phyloP scores from a whole-genome alignment of 2,113 vertebrate genomes.

The Semnornis frantzii region DNA sequence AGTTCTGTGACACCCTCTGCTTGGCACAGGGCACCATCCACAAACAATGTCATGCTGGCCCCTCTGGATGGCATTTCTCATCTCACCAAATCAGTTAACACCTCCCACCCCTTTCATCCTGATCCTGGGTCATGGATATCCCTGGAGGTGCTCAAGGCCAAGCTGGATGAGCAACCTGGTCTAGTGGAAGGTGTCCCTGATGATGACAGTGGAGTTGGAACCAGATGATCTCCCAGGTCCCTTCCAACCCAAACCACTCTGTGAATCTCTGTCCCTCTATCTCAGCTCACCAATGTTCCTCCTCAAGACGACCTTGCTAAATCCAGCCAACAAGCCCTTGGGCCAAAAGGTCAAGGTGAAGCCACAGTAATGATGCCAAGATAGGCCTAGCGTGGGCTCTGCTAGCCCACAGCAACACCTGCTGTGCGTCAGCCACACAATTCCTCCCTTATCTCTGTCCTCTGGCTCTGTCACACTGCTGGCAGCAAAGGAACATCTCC shows the following conservation, averaged over 20 bases:
- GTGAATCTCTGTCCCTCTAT: background rate
- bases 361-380: background rate
- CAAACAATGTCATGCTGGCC: rapidly evolving
- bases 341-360: background rate
- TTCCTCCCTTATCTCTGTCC: background rate
- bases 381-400: rapidly evolving
- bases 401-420: background rate
- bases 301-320: background rate
- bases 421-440: background rate
- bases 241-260: no score
- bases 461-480: background rate
- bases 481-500: background rate
- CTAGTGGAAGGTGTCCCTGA: no score
- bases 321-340: background rate
- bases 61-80: background rate
- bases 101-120: background rate
- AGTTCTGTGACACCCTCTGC: background rate
- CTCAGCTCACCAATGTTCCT: background rate
- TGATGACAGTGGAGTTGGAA: no score
- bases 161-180: no score
- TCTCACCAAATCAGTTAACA: background rate
- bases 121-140: background rate
- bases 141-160: no score
- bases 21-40: background rate
- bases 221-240: no score